Percentiles rank a stretch among this genome's conserved stretches.
Conservation (phyloP, 2,797 vertebrate species). For the Setipinna tenuifilis region DNA sequence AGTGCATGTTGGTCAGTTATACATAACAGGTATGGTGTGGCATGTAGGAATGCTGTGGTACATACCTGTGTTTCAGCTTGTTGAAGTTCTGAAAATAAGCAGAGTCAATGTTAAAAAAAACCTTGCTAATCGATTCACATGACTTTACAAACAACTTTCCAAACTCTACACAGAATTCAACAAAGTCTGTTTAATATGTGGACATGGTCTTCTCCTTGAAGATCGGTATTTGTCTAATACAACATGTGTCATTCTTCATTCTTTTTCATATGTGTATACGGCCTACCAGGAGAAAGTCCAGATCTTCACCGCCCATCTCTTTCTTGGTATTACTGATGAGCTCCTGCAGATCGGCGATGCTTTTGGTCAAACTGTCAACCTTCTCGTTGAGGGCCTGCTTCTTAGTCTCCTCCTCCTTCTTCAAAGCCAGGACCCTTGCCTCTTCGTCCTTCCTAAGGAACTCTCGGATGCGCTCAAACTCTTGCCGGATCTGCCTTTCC, state of each 20-base stretch:
- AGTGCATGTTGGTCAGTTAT: neutral
- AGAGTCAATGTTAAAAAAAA: neutral
- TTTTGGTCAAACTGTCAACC: conserved; percentile 47
- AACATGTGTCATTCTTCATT: too few species aligned
- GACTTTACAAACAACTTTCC: neutral
- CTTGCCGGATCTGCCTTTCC: conserved; percentile 68
- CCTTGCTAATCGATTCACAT: neutral
- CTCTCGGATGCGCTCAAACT: conserved; percentile 70
- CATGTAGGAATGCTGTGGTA: conserved; percentile 32
- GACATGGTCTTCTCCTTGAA: too few species aligned
- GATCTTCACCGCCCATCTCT: conserved; percentile 73
- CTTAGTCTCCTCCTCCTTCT: conserved; percentile 69
- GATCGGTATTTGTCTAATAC: too few species aligned
- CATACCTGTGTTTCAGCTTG: conserved; percentile 72
- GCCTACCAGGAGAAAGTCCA: conserved; percentile 58
- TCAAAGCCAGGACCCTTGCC: conserved; percentile 61
- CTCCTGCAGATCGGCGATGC: conserved; percentile 56
- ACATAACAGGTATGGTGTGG: neutral
- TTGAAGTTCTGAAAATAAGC: conserved; percentile 71
- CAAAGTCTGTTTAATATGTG: too few species aligned
- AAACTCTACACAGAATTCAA: neutral
- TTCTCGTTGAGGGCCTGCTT: conserved; percentile 45
- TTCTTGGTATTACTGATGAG: conserved; percentile 66
- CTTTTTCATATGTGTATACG: neutral
- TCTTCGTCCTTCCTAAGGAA: conserved; percentile 63